A percentile compares a stretch with the other conserved stretches of the same genome.
Conservation (phyloP, 2,797 vertebrate genomes). For the Fringilla coelebs region DNA sequence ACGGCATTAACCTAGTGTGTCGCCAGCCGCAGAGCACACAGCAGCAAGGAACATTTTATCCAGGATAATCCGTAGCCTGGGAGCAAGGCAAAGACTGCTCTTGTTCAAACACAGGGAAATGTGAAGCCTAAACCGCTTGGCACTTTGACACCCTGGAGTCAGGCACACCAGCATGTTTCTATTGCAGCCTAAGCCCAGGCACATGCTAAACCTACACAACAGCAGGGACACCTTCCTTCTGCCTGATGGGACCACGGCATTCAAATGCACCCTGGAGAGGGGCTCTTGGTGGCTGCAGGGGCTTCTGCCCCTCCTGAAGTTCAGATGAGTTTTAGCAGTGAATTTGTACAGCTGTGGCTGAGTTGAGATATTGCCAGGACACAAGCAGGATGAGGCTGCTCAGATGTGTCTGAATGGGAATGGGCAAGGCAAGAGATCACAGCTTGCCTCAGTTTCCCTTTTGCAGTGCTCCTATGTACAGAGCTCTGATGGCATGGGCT, state of each 20-base stretch:
- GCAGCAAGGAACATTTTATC: constrained; percentile 58
- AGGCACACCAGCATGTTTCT: background rate
- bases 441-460: background rate
- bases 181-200: background rate
- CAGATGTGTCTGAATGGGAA: background rate
- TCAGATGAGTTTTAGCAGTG: background rate
- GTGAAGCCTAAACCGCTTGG: constrained; percentile 60
- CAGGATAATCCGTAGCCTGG: constrained; percentile 56
- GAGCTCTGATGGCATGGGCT: background rate
- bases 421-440: background rate
- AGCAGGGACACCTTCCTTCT: background rate
- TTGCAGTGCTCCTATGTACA: background rate
- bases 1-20: constrained; percentile 35
- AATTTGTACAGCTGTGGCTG: background rate
- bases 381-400: background rate
- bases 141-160: constrained; percentile 15
- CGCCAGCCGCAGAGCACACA: constrained; percentile 16
- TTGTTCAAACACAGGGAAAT: constrained; percentile 59
- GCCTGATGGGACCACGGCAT: background rate
- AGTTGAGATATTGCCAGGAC: background rate
- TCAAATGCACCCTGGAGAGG: background rate
- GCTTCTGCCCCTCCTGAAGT: background rate
- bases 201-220: background rate
- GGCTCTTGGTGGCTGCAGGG: background rate
- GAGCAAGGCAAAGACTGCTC: constrained; percentile 41